These are phyloP conservation scores for Mesoligia furuncula DNA, from an alignment of 2,888 invertebrate species.

Conservation along the genomic window DNA sequence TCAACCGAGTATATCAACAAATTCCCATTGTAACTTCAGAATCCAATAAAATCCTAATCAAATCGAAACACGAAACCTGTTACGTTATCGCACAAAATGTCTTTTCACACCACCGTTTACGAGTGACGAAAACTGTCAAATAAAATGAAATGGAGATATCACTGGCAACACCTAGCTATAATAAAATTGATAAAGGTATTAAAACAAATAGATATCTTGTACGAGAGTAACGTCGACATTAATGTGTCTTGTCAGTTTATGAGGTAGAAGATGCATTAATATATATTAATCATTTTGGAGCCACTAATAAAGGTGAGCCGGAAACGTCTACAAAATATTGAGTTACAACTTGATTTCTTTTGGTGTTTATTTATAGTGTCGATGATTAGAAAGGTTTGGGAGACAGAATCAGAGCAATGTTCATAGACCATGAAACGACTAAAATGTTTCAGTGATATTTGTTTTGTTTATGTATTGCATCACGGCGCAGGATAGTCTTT, in stretches of 20 bases:
- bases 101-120: slow-evolving; percentile 37
- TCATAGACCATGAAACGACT: background rate
- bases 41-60: slow-evolving; percentile 17
- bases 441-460: background rate
- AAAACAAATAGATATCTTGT: slow-evolving; percentile 71
- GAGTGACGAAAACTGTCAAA: slow-evolving; percentile 50
- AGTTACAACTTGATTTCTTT: slow-evolving; percentile 58
- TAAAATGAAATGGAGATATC: slow-evolving; percentile 47
- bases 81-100: slow-evolving; percentile 38
- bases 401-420: background rate
- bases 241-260: slow-evolving; percentile 78
- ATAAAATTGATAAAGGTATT: slow-evolving; percentile 62
- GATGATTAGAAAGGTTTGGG: slow-evolving; percentile 35
- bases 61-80: slow-evolving; percentile 17
- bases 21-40: background rate
- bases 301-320: slow-evolving; percentile 77
- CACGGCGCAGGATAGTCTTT: background rate
- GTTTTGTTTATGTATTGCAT: background rate
- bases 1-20: background rate
- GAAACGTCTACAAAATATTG: slow-evolving; percentile 65
- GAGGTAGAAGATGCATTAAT: slow-evolving; percentile 77
- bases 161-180: slow-evolving; percentile 40
- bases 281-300: slow-evolving; percentile 80
- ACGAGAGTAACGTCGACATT: slow-evolving; percentile 79
- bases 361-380: slow-evolving; percentile 50